Conservation (phyloP, 2,888 invertebrate species). For the Eristalinus aeneus region DNA sequence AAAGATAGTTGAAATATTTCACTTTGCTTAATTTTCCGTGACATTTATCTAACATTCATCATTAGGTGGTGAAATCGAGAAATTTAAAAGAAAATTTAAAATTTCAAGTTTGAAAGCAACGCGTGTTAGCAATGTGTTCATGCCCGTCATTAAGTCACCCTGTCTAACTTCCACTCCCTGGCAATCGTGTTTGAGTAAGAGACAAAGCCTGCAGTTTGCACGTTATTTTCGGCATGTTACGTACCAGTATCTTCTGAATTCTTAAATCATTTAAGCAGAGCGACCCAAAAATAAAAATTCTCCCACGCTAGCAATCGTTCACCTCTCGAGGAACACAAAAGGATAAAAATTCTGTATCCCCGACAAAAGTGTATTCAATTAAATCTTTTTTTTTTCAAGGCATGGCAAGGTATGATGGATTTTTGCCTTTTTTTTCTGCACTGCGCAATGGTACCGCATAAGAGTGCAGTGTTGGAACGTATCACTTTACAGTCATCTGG, state of each 20-base stretch:
- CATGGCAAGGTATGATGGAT: neutral
- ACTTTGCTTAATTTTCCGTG: no score
- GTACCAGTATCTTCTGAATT: neutral
- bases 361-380: slow-evolving; percentile 44
- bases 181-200: no score
- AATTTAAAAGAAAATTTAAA: no score
- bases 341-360: slow-evolving; percentile 1
- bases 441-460: neutral
- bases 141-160: no score
- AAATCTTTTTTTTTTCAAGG: slow-evolving; percentile 28
- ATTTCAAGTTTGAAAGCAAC: no score
- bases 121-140: no score
- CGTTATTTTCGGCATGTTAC: neutral
- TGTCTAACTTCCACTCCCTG: no score
- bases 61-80: no score
- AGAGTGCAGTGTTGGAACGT: neutral
- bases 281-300: neutral
- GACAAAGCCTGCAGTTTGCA: neutral
- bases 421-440: neutral
- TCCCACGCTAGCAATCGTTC: neutral
- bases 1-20: no score
- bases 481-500: neutral
- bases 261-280: neutral
- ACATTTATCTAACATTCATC: no score
- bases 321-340: neutral